A percentile compares a stretch with the other conserved stretches of the same genome.
phyloP scores from a whole-genome alignment of 2,113 vertebrate species.

The Epinephelus lanceolatus region DNA sequence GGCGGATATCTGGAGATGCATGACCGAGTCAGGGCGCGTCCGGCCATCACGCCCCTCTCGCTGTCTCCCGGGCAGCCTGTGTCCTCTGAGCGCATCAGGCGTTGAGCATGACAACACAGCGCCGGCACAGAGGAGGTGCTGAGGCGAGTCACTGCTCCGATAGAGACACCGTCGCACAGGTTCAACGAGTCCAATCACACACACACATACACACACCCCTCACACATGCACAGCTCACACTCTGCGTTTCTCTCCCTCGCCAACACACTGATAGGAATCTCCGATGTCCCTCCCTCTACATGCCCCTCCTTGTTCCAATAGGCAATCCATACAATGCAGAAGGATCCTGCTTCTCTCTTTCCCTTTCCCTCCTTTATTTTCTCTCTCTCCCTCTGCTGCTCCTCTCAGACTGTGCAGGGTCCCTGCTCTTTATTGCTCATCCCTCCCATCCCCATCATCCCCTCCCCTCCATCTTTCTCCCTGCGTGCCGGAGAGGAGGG shows the following conservation, averaged over 20 bases:
- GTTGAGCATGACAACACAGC: constrained; percentile 47
- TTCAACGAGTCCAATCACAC: constrained; percentile 56
- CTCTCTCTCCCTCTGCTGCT: constrained; percentile 42
- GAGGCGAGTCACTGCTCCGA: constrained; percentile 49
- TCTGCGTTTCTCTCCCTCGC: constrained; percentile 38
- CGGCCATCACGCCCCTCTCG: constrained; percentile 73
- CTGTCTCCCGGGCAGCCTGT: constrained; percentile 43
- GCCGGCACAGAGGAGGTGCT: constrained; percentile 38
- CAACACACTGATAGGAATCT: constrained; percentile 51
- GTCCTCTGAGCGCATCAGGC: constrained; percentile 69
- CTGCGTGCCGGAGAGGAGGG: constrained; percentile 31
- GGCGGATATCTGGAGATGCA: constrained; percentile 59
- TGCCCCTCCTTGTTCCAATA: constrained; percentile 73
- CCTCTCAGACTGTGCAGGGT: constrained; percentile 70
- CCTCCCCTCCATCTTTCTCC: constrained; percentile 67
- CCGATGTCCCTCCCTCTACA: constrained; percentile 58
- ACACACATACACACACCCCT: constrained; percentile 25
- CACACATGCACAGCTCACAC: constrained; percentile 37
- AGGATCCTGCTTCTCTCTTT: constrained; percentile 51
- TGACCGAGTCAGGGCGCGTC: constrained; percentile 61
- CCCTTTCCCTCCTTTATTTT: constrained; percentile 19
- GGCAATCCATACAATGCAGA: constrained; percentile 64
- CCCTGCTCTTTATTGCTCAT: constrained; percentile 77
- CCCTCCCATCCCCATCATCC: constrained; percentile 53
- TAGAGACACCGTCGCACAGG: constrained; percentile 56